phyloP scores from a whole-genome alignment of 2,888 invertebrate genomes.

The Diarsia dahlii region DNA sequence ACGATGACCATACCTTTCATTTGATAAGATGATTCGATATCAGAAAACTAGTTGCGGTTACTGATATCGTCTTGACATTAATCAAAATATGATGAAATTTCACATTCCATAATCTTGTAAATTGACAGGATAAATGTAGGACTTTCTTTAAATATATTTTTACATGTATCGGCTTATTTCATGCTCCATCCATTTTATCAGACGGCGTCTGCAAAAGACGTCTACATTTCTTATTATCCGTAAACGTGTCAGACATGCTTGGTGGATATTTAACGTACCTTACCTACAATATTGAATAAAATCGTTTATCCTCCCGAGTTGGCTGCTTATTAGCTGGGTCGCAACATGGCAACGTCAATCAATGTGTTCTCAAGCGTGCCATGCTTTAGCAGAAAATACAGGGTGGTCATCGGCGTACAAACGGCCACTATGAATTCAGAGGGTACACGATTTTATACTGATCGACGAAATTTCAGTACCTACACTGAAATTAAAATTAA shows the following conservation, averaged over 20 bases:
- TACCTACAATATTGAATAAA: slow-evolving; percentile 20
- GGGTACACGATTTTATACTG: too few relatives aligned
- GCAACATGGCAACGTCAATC: slow-evolving; percentile 2
- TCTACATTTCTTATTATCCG: slow-evolving; percentile 6
- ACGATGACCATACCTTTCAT: background rate
- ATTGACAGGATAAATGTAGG: background rate
- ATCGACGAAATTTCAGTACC: too few relatives aligned
- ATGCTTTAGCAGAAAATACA: background rate
- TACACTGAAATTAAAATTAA: too few relatives aligned
- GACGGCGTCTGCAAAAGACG: slow-evolving; percentile 8
- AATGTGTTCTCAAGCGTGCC: slow-evolving; percentile 14
- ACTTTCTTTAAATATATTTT: background rate
- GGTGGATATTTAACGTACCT: slow-evolving; percentile 5
- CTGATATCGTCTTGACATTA: background rate
- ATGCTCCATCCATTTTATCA: background rate
- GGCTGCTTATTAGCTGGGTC: slow-evolving; percentile 1
- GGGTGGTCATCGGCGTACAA: background rate
- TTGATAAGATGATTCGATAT: background rate
- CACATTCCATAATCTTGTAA: background rate
- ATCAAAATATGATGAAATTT: background rate
- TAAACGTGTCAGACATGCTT: slow-evolving; percentile 7
- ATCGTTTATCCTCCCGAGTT: slow-evolving; percentile 2
- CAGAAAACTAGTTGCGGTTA: background rate
- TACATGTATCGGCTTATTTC: background rate
- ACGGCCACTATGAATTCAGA: background rate